Percentiles rank a stretch among this genome's conserved stretches.
Evolutionary conservation across 2,113 vertebrate species (phyloP).

Genomic region (Aphyosemion australe): DNA sequence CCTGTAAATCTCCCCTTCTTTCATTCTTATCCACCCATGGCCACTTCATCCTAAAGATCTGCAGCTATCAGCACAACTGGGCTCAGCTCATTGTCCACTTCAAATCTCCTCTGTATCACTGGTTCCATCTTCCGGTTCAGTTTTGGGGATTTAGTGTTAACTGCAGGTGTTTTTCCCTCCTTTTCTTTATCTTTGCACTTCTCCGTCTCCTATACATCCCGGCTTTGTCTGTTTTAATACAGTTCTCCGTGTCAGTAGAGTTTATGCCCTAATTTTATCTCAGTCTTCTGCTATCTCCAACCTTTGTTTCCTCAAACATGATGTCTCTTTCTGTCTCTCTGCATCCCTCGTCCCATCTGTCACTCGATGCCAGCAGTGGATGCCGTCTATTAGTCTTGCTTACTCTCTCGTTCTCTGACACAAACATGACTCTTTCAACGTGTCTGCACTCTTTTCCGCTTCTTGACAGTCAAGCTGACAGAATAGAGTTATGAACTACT

Average conservation of each 20-base stretch:
- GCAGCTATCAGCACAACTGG: constrained; percentile 21
- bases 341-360: constrained; percentile 38
- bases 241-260: constrained; percentile 10
- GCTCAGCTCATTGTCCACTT: constrained; percentile 13
- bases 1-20: constrained; percentile 34
- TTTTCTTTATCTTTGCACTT: constrained; percentile 12
- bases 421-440: constrained; percentile 38
- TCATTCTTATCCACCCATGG: constrained; percentile 1
- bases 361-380: constrained; percentile 20
- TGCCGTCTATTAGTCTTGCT: constrained; percentile 34
- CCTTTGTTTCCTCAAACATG: constrained; percentile 16
- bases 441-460: constrained; percentile 32
- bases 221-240: constrained; percentile 11
- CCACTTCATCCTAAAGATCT: constrained; percentile 23
- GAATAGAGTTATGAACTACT: constrained; percentile 32
- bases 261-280: not conserved
- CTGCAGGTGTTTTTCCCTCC: constrained; percentile 19
- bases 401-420: constrained; percentile 34
- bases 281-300: constrained; percentile 9
- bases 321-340: constrained; percentile 21
- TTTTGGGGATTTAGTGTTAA: constrained; percentile 22
- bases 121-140: constrained; percentile 13
- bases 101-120: constrained; percentile 16
- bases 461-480: constrained; percentile 41
- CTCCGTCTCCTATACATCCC: not conserved